A percentile compares a stretch with the other conserved stretches of the same genome.
These are phyloP conservation scores for Nibea coibor DNA, from an alignment of 2,113 vertebrate species.

Conservation along the genomic window DNA sequence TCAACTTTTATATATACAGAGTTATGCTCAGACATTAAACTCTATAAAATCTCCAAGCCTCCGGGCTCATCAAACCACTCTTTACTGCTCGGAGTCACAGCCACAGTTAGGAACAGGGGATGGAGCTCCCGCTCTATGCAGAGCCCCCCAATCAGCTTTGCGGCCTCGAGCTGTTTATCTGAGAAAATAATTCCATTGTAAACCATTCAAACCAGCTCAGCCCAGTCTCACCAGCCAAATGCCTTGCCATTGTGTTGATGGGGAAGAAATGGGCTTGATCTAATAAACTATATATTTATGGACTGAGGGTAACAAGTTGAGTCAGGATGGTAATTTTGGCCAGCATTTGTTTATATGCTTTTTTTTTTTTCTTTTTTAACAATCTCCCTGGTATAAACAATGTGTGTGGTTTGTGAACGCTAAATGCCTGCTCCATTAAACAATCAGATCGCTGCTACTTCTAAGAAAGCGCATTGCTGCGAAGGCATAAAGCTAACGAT, in stretches of 20 bases:
- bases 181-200: conserved; percentile 57
- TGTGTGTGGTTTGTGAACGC: conserved; percentile 52
- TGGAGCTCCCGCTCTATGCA: conserved; percentile 30
- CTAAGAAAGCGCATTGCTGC: conserved; percentile 11
- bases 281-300: conserved; percentile 67
- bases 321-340: conserved; percentile 58
- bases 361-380: conserved; percentile 42
- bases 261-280: conserved; percentile 52
- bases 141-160: conserved; percentile 36
- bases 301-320: conserved; percentile 53
- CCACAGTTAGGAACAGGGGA: conserved; percentile 25
- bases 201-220: conserved; percentile 51
- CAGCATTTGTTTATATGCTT: conserved; percentile 57
- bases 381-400: conserved; percentile 60
- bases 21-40: conserved; percentile 7
- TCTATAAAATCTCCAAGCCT: background rate
- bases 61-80: background rate
- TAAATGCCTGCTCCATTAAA: conserved; percentile 56
- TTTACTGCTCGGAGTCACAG: conserved; percentile 2
- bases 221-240: conserved; percentile 48
- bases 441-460: conserved; percentile 47
- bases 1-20: background rate
- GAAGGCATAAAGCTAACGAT: conserved; percentile 22
- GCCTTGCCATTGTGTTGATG: conserved; percentile 50
- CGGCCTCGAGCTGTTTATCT: conserved; percentile 59